Base-by-base conservation (phyloP, 1,140 invertebrate genomes). In the Pseudachorutes palmiensis region DNA sequence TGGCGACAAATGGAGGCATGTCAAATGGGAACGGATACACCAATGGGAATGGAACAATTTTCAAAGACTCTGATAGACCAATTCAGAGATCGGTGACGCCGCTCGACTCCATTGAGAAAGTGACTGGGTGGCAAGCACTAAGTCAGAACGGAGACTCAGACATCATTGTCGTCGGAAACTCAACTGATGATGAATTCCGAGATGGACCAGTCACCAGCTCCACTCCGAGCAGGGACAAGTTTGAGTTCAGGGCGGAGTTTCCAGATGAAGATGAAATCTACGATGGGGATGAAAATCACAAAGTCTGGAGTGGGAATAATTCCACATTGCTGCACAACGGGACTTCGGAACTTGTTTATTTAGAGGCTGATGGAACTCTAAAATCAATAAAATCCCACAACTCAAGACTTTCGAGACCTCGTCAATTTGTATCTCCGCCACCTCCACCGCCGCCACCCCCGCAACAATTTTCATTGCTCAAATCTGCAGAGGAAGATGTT, bases 211-310 rank as follows among this genome's bases (percentile, higher is more conserved):
- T 16, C 83, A 84, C 26, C 82, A 83, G 57, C 71, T 84, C 49
- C 69, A 76, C 68, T 73, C 77, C 64, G 45, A 60, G 59, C 26
- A 45, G 60, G 32, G 67, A 74, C 41, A 72, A 70, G 26, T 72
- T 62, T 60, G 71, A 74, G 30, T 73, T 74, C 32, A 70, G 72
- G 32, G 72, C 68, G 29, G 70, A 70, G 31, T 74, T 72, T 28
- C 74, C 74, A n/a, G 88, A 89, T 70, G 87, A 89, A 51, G 79
- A 86, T 0, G 89, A 88, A 62, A 82, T 91, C 28, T 92, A 89
- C 76, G 92, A 92, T 75, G 90, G 89, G 0, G 89, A 94, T 75
- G 91, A 94, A 76, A 95, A 94, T 75, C 92, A 94, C 76, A 95
- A 96, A 78, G 88, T 94, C 1, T 94, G 91, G 91, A 88, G 87